Evolutionary conservation across 2,113 vertebrate genomes (phyloP), one percentile per base, ranked within the genome.

Genomic region (Halichoerus grypus): DNA sequence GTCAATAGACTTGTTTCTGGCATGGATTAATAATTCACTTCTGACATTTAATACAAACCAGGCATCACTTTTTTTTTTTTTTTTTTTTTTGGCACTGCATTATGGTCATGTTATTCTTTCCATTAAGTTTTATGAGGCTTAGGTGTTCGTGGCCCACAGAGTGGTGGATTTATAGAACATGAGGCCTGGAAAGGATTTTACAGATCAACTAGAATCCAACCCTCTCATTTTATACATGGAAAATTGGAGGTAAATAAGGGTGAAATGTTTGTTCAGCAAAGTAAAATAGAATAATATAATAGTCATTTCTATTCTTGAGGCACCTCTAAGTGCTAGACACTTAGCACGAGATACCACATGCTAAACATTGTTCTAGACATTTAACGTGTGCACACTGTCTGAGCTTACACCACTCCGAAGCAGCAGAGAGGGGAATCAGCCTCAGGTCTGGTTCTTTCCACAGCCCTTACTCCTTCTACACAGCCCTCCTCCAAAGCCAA

Each of bases 21-120:
- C 63, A n/a, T 63, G 74, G 87, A 83, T 95, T 82, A 94, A 88
- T 94, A 96, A 95, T 92, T 97, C 65, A 82, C 95, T 86, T 89
- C 86, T 96, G 82, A 89, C 55, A 95, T 92, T 97, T 94, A 86
- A 83, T 71, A 61, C 74, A 91, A 91, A 53, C 59, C 63, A 93
- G 65, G 22, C 57, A 65, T 93, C 55, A 7, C 28, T 36, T 53
- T 61, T 91, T 59, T 85, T 61, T 26, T 59, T n/a, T n/a, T n/a
- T n/a, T n/a, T n/a, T 46, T 90, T 81, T 89, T 81, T 55, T 26
- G 42, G 79, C 51, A 51, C 49, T 36, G 4, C 11, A 51, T 77
- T 77, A 59, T 6, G 77, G 33, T 61, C 28, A 0, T 87, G 9
- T 83, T 98, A 63, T 84, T 92, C 51, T 92, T 94, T 93, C 86